A percentile compares a stretch with the other conserved stretches of the same genome.
Evolutionary conservation across 2,113 vertebrate genomes (phyloP).

Genomic region (Speoplatyrhinus poulsoni): DNA sequence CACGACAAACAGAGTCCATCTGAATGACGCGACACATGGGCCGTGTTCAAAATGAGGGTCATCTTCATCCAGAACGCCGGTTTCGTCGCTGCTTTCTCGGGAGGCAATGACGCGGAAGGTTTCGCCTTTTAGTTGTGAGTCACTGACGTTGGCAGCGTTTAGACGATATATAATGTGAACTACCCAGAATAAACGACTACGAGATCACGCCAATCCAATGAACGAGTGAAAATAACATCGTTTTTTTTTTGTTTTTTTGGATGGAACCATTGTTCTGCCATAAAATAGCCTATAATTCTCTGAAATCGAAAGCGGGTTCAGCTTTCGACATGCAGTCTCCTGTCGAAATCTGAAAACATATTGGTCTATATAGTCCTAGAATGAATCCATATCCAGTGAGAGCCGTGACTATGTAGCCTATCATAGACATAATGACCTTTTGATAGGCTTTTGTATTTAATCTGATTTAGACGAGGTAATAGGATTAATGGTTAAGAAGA

Average conservation of each 20-base stretch:
- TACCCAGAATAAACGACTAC: constrained; percentile 46
- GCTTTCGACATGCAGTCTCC: constrained; percentile 48
- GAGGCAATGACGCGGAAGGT: constrained; percentile 38
- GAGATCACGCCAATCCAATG: constrained; percentile 51
- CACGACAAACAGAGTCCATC: constrained; percentile 61
- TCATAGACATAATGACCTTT: constrained; percentile 42
- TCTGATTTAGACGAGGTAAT: constrained; percentile 49
- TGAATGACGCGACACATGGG: constrained; percentile 70
- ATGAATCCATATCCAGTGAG: constrained; percentile 40
- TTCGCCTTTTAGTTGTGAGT: constrained; percentile 58
- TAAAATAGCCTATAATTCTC: background rate
- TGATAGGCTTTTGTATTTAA: constrained; percentile 45
- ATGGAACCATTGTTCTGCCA: constrained; percentile 31
- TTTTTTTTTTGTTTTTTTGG: constrained; percentile 41
- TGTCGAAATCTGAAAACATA: constrained; percentile 42
- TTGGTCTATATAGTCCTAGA: constrained; percentile 54
- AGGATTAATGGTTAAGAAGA: constrained; percentile 57
- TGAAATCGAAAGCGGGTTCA: constrained; percentile 37
- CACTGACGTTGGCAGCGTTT: constrained; percentile 63
- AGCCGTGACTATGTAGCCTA: constrained; percentile 34
- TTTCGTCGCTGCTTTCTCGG: constrained; percentile 79
- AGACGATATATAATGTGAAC: constrained; percentile 63
- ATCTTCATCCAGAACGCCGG: constrained; percentile 79
- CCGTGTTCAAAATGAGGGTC: constrained; percentile 78
- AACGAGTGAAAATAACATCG: constrained; percentile 54